These are phyloP conservation scores for Eumacrocentrus americanus DNA, from an alignment of 2,888 invertebrate species.

Conservation along the genomic window DNA sequence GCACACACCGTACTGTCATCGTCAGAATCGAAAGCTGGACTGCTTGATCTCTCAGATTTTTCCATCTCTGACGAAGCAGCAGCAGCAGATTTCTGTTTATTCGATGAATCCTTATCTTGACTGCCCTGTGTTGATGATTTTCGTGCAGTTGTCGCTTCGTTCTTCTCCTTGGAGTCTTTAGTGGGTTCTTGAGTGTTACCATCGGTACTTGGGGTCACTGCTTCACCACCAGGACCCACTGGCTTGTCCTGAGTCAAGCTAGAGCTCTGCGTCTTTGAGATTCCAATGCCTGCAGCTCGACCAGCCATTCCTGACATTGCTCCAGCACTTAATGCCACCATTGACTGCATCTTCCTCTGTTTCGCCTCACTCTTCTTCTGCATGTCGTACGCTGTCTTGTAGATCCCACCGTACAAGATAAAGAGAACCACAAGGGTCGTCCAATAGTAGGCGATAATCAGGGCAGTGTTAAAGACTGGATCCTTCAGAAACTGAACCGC, in stretches of 20 bases:
- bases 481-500: constrained; percentile 97
- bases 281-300: constrained; percentile 82
- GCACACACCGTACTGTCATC: constrained; percentile 77
- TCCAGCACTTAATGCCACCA: constrained; percentile 89
- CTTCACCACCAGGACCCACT: constrained; percentile 62
- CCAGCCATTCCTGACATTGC: constrained; percentile 92
- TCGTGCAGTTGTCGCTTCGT: constrained; percentile 27
- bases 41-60: constrained; percentile 84
- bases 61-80: constrained; percentile 67
- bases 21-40: constrained; percentile 93
- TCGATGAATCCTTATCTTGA: constrained; percentile 31
- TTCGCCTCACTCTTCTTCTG: constrained; percentile 97
- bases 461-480: constrained; percentile 94
- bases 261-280: constrained; percentile 74
- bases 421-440: constrained; percentile 94
- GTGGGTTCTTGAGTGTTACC: constrained; percentile 54
- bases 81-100: constrained; percentile 41
- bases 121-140: constrained; percentile 37
- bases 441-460: constrained; percentile 98
- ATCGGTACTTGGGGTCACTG: constrained; percentile 42
- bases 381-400: constrained; percentile 96
- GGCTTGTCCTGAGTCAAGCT: constrained; percentile 76
- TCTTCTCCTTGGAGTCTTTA: constrained; percentile 3
- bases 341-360: constrained; percentile 92
- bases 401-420: constrained; percentile 95